These are phyloP conservation scores for Papilio dardanus DNA, from an alignment of 1,140 invertebrate genomes.

Conservation along the genomic window DNA sequence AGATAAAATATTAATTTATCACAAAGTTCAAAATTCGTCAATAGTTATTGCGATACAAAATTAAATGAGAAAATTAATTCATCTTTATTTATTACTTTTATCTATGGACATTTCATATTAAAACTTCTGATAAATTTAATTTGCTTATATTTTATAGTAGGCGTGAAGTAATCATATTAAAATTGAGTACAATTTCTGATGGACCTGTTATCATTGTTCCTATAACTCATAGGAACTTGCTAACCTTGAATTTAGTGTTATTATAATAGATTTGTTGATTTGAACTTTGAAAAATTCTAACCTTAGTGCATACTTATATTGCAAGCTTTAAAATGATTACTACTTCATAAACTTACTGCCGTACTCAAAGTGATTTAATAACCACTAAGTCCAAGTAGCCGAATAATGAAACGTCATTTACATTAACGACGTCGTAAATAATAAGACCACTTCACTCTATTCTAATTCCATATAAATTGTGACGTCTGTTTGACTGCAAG, in stretches of 20 bases:
- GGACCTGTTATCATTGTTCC: neutral
- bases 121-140: neutral
- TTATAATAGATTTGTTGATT: neutral
- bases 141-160: neutral
- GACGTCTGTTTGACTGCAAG: too few relatives aligned
- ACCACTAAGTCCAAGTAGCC: too few relatives aligned
- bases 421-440: too few relatives aligned
- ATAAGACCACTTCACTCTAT: too few relatives aligned
- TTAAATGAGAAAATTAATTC: neutral
- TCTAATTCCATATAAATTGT: too few relatives aligned
- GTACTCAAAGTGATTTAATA: too few relatives aligned
- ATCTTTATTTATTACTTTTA: neutral
- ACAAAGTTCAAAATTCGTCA: neutral
- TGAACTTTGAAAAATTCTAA: neutral
- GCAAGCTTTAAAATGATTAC: too few relatives aligned
- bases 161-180: neutral
- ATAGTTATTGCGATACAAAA: neutral
- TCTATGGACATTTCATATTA: neutral
- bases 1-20: slow-evolving; percentile 14
- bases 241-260: neutral
- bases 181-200: neutral
- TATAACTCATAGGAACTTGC: neutral
- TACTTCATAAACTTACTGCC: too few relatives aligned
- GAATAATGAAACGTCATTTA: too few relatives aligned
- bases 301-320: too few relatives aligned